Evolutionary conservation across 2,113 vertebrate species (phyloP), one percentile per base, ranked within the genome.

Genomic region (Engystomops pustulosus): DNA sequence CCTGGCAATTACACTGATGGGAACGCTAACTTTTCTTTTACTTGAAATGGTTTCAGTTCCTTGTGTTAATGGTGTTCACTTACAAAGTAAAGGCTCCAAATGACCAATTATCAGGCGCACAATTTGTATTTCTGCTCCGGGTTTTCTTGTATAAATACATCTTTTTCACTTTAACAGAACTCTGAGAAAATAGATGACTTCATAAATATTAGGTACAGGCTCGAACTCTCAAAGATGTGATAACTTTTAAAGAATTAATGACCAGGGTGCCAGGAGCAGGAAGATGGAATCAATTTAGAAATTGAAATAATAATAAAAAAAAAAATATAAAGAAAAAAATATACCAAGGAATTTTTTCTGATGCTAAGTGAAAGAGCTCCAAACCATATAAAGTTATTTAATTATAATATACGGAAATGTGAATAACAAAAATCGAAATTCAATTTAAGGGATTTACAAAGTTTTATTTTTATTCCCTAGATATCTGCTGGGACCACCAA

Each of bases 51-150:
- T 38, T 41, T 60, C 51, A 9, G 32, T 60, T 58, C 32, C 75
- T 12, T 78, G 75, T 78, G 53, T 60, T 78, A 78, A 78, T 78
- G 75, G 20, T 78, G 27, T 60, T 78, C 75, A 25, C 51, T 78
- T 60, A 78, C 23, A 41, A 60, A 58, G 51, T 60, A 38, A 58
- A 60, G n/a, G 51, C 53, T 78, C 17, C 55, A 78, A 60, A 78
- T 78, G 75, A 78, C 75, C 75, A 78, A 78, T 78, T 78, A 78
- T 60, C 34, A 38, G 23, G 34, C 51, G 4, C 34, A 25, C 75
- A 55, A 38, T 55, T 41, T 60, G 71, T 60, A 55, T 38, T 78
- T 14, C 34, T 9, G 51, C 27, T 55, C 20, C 17, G 15, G 32
- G 32, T 58, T 58, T 77, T 58, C 45, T 55, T 38, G 12, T 49